Percentiles rank a stretch among this genome's conserved stretches.
These are phyloP conservation scores for Malthinus seriepunctatus DNA, from an alignment of 2,888 invertebrate genomes.

Conservation along the genomic window DNA sequence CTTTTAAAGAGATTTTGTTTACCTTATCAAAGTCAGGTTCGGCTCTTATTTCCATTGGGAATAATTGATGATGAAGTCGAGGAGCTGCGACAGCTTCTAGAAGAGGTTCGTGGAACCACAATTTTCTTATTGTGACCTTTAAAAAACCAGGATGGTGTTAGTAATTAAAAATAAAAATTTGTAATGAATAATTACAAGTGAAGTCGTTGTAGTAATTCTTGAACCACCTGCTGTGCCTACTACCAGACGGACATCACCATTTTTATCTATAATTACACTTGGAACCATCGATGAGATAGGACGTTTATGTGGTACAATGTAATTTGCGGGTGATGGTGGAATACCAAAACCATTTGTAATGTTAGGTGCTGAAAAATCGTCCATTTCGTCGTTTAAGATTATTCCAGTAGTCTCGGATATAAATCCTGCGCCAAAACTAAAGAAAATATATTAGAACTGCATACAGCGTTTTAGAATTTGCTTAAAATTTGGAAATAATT, in stretches of 20 bases:
- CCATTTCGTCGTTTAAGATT: constrained; percentile 87
- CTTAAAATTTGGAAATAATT: too few relatives aligned
- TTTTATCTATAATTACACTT: constrained; percentile 69
- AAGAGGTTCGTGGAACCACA: constrained; percentile 62
- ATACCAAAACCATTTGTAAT: constrained; percentile 69
- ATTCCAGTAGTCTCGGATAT: constrained; percentile 78
- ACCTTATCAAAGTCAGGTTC: constrained; percentile 57
- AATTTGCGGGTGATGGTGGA: constrained; percentile 84
- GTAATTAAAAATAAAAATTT: constrained; percentile 32
- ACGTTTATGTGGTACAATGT: constrained; percentile 77
- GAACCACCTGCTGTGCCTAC: constrained; percentile 90
- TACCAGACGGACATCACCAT: constrained; percentile 64
- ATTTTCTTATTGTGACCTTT: constrained; percentile 56
- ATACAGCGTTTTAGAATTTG: too few relatives aligned
- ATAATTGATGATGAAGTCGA: constrained; percentile 66
- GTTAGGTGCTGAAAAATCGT: constrained; percentile 80
- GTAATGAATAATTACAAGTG: constrained; percentile 59
- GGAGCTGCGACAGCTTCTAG: constrained; percentile 58
- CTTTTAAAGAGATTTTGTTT: constrained; percentile 2
- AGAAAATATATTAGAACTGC: constrained; percentile 26
- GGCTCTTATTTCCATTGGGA: constrained; percentile 59
- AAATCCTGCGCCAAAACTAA: constrained; percentile 80
- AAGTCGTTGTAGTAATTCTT: constrained; percentile 83
- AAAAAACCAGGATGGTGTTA: too few relatives aligned
- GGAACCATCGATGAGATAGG: constrained; percentile 94